phyloP scores from a whole-genome alignment of 2,113 vertebrate species.

The Triplophysa dalaica region DNA sequence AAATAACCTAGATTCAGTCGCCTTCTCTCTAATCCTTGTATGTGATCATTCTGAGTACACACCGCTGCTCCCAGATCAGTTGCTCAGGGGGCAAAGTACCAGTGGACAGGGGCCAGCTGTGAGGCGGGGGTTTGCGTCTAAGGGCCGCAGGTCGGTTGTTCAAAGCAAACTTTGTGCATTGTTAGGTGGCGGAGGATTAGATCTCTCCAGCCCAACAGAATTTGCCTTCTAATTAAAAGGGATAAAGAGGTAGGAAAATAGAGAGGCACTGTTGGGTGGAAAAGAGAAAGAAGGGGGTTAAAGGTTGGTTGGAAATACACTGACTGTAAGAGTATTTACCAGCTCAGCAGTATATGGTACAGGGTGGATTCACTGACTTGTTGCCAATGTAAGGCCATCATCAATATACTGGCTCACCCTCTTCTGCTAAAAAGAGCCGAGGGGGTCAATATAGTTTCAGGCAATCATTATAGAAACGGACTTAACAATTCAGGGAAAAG shows the following conservation, averaged over 20 bases:
- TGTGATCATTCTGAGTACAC: not conserved
- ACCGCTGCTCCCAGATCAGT: conserved; percentile 44
- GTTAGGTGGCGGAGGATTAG: conserved; percentile 99
- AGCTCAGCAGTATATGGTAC: conserved; percentile 54
- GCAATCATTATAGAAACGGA: not conserved
- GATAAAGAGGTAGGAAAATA: conserved; percentile 90
- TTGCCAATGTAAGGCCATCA: conserved; percentile 34
- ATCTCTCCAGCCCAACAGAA: conserved; percentile 97
- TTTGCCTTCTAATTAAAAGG: conserved; percentile 99
- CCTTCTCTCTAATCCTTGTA: not conserved
- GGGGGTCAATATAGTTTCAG: conserved; percentile 14
- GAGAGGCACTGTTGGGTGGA: conserved; percentile 73
- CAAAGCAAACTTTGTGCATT: conserved; percentile 99
- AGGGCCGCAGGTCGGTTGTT: conserved; percentile 85
- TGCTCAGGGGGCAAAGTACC: conserved; percentile 47
- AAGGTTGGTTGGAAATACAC: conserved; percentile 56
- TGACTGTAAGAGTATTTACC: conserved; percentile 58
- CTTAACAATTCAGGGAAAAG: conserved; percentile 7
- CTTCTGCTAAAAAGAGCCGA: conserved; percentile 46
- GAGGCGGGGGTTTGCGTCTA: conserved; percentile 66
- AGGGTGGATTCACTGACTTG: conserved; percentile 47
- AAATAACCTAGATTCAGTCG: conserved; percentile 33
- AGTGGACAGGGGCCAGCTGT: conserved; percentile 38
- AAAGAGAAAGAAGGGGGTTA: conserved; percentile 69
- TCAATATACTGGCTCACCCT: conserved; percentile 31